phyloP scores from a whole-genome alignment of 2,888 invertebrate species.

The Lathronympha strigana region DNA sequence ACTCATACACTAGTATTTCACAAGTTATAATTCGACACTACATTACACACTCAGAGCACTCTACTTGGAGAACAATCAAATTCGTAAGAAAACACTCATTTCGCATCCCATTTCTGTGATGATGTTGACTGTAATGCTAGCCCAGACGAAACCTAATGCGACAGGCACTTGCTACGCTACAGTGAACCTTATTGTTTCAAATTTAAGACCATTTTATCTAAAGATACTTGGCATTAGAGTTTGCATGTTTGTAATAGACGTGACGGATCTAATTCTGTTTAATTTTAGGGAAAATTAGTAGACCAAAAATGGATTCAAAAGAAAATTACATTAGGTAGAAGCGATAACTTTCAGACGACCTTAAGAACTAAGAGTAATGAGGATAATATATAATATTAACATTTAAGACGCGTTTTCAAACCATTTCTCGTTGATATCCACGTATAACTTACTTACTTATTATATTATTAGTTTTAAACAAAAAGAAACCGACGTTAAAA shows the following conservation, averaged over 20 bases:
- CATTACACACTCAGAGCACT: constrained; percentile 16
- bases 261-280: constrained; percentile 17
- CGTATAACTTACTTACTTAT: too few species aligned
- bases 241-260: constrained; percentile 5
- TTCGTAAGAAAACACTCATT: constrained; percentile 35
- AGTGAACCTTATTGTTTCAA: not conserved
- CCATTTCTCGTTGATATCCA: too few species aligned
- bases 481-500: too few species aligned
- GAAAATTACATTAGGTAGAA: too few species aligned
- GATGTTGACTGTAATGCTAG: constrained; percentile 28
- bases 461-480: too few species aligned
- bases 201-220: constrained; percentile 4
- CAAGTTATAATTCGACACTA: constrained; percentile 13
- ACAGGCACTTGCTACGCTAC: not conserved
- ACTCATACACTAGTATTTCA: not conserved
- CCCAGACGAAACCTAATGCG: constrained; percentile 21
- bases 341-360: too few species aligned
- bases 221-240: constrained; percentile 1
- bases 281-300: not conserved
- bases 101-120: constrained; percentile 34
- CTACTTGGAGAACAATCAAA: constrained; percentile 31
- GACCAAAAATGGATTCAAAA: too few species aligned
- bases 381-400: too few species aligned
- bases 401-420: too few species aligned
- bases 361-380: too few species aligned